Percentiles rank a stretch among this genome's conserved stretches.
These are phyloP conservation scores for Lycaon pictus DNA, from an alignment of 2,113 vertebrate species.

Conservation along the genomic window DNA sequence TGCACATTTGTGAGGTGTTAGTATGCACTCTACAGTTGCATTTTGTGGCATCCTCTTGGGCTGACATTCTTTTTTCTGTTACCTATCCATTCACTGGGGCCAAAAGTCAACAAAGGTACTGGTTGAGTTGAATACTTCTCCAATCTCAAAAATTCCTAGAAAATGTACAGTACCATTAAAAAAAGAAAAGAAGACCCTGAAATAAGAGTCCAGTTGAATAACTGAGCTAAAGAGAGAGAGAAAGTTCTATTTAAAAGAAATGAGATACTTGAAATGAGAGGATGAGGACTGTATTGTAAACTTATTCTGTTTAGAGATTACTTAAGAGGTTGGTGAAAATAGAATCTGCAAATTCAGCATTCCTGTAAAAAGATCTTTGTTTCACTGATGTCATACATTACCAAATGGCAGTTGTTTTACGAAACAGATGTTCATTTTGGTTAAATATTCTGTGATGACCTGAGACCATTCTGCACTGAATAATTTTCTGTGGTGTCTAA, in stretches of 20 bases:
- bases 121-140: background rate
- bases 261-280: background rate
- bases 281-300: background rate
- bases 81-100: background rate
- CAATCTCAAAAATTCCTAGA: background rate
- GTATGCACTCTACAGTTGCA: fast-evolving
- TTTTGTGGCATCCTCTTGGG: background rate
- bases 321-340: background rate
- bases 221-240: background rate
- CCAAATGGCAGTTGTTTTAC: background rate
- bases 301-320: background rate
- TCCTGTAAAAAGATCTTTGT: background rate
- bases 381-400: background rate
- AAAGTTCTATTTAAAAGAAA: background rate
- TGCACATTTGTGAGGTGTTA: fast-evolving
- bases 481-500: background rate
- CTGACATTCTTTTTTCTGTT: background rate
- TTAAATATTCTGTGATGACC: background rate
- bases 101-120: background rate
- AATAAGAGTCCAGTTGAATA: background rate
- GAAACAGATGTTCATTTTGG: background rate
- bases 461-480: background rate
- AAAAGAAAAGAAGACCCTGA: background rate
- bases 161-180: background rate
- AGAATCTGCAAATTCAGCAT: background rate